Base-by-base conservation (phyloP, 2,888 invertebrate genomes). In the Standfussiana lucernea region DNA sequence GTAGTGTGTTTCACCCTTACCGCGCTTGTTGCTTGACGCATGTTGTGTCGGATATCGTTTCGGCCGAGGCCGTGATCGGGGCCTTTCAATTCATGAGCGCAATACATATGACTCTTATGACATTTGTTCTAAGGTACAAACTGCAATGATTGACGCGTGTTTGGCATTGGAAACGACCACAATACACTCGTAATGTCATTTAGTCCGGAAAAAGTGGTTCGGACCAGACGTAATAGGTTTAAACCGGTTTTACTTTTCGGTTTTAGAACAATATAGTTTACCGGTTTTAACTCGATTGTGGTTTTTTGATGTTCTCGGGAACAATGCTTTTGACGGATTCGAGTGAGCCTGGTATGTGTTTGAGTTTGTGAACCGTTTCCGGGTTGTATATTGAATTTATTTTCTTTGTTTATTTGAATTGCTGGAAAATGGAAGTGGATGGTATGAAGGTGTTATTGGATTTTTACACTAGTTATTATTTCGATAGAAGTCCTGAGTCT, bases 211-310 rank as follows among this genome's bases (percentile, higher is more conserved):
- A 85, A 86, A 81, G 62, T 65, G 56, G 70, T 82, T 56, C 62
- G 37, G 64, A 65, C 69, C 62, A 67, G 76, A 70, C 80, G 15
- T 78, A 82, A 84, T 73, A 77, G 82, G 82, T 84, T 87, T 84
- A 77, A 75, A 72, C 78, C 75, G 71, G 82, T 82, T 87, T 74
- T 56, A 71, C 70, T 75, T 78, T 74, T 70, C n/a, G 77, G 82
- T 79, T 86, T 85, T 75, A 80, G 85, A 72, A 83, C 82, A 79
- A 79, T 82, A 56, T 79, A 75, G 69, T 78, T 84, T 47, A 65
- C 28, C 10, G 64, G 37, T 71, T 77, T 80, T 80, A 72, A 67
- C 64, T 68, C 56, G 28, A 70, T 65, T 72, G 42, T 67, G 37
- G n/a, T 68, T 61, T 40, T 35, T 65, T 37, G 24, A 37, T 40